These are phyloP conservation scores for Sturnira hondurensis DNA, from an alignment of 2,113 vertebrate species.

Conservation along the genomic window DNA sequence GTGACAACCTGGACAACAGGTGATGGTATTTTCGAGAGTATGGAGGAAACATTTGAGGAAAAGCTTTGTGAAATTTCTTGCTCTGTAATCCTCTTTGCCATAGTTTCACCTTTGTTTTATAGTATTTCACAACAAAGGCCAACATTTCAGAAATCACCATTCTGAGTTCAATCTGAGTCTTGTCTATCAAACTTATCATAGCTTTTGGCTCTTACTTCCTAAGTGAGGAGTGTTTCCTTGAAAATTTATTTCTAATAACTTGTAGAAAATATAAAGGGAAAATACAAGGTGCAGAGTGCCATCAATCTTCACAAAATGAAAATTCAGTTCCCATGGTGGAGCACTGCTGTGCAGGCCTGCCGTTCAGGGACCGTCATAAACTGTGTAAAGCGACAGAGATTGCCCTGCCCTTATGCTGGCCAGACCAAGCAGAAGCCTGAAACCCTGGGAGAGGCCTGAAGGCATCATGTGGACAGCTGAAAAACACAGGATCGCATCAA, in stretches of 20 bases:
- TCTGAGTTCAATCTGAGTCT: slow-evolving; percentile 27
- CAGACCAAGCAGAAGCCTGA: neutral
- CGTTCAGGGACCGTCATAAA: neutral
- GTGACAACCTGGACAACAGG: neutral
- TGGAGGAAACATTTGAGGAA: neutral
- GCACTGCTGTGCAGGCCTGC: neutral
- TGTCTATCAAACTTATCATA: neutral
- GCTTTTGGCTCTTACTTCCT: neutral
- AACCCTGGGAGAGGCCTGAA: slow-evolving; percentile 27
- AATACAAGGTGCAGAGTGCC: neutral
- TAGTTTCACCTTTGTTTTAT: neutral
- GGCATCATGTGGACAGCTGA: neutral
- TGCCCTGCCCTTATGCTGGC: neutral
- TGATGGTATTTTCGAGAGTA: neutral
- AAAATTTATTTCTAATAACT: neutral
- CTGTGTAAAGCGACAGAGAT: neutral
- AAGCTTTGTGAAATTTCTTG: neutral
- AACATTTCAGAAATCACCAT: slow-evolving; percentile 19
- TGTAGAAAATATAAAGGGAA: slow-evolving; percentile 8
- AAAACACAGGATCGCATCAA: slow-evolving; percentile 50
- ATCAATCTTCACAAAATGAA: neutral
- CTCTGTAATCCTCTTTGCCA: neutral
- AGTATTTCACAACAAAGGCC: neutral
- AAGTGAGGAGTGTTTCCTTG: slow-evolving; percentile 1
- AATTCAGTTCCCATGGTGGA: neutral